Base-by-base conservation (phyloP, 2,888 invertebrate genomes). In the Hesperia comma region DNA sequence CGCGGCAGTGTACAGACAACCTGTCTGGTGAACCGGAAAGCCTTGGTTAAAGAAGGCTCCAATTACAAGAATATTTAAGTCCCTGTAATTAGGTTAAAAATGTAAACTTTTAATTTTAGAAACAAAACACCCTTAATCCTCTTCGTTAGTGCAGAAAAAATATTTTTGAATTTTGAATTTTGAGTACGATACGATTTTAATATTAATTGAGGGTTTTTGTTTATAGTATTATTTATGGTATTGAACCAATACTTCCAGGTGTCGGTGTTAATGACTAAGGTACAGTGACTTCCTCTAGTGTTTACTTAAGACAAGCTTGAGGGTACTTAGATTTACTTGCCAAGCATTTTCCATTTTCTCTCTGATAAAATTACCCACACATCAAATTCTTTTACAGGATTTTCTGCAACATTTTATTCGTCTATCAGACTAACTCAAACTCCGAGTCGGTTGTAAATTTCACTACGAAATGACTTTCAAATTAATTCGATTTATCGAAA, bases 401-500 rank as follows among this genome's bases (percentile, higher is more conserved):
- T 53, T 64, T 58, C 49, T 32, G 41, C 64, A 53, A 64, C 58
- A 41, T 58, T 64, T 53, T 58, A 64, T 66, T 60, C 33, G 43
- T 26, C 53, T 66, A 60, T 66, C 64, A 64, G 58, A 66, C 40
- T 64, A 58, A 17, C 33, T 33, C 43, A 33, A 49, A 37, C n/a
- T 53, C 55, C 41, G 32, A 43, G n/a, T 56, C 61, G 53, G 64
- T 63, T 51, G 63, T 67, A 71, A 71, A 70, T 70, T 68, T 64
- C 68, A 63, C 57, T 60, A 53, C 67, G 66, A 69, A 72, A 71
- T 72, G 70, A 70, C 69, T 71, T 71, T 68, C 58, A 58, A 64
- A 71, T 71, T 72, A 71, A 71, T 70, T 71, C 68, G 43, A 72
- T 70, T 72, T 67, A 64, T 72, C 69, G 49, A 57, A 64, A 71